A percentile compares a stretch with the other conserved stretches of the same genome.
Evolutionary conservation across 2,113 vertebrate species (phyloP).

Genomic region (Asarcornis scutulata): DNA sequence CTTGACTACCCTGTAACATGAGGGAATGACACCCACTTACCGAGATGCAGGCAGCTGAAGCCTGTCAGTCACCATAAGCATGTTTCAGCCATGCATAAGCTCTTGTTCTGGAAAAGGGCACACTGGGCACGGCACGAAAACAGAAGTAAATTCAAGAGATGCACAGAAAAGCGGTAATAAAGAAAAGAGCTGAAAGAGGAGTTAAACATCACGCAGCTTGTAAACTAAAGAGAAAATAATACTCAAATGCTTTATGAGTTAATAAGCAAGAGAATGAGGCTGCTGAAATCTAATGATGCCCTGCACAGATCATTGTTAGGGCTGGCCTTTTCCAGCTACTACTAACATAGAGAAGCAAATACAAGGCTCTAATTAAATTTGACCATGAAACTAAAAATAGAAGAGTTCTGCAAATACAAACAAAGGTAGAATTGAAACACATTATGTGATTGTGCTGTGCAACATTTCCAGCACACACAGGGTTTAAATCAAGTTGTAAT

Average conservation of each 20-base stretch:
- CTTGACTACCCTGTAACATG: background rate
- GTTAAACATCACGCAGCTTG: background rate
- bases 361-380: background rate
- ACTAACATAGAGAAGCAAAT: background rate
- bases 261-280: background rate
- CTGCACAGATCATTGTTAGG: background rate
- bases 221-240: background rate
- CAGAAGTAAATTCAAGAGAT: background rate
- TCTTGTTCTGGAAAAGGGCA: background rate
- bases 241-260: background rate
- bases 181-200: background rate
- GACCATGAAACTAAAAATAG: background rate
- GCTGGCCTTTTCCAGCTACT: background rate
- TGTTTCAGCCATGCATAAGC: background rate
- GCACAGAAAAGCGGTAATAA: background rate
- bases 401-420: background rate
- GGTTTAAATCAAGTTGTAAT: background rate
- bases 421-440: background rate
- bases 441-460: background rate
- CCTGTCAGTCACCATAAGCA: fast-evolving
- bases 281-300: background rate
- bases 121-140: fast-evolving
- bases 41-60: background rate
- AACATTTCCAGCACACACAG: background rate
- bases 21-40: background rate